Evolutionary conservation across 2,113 vertebrate genomes (phyloP).

Genomic region (Megalops atlanticus): DNA sequence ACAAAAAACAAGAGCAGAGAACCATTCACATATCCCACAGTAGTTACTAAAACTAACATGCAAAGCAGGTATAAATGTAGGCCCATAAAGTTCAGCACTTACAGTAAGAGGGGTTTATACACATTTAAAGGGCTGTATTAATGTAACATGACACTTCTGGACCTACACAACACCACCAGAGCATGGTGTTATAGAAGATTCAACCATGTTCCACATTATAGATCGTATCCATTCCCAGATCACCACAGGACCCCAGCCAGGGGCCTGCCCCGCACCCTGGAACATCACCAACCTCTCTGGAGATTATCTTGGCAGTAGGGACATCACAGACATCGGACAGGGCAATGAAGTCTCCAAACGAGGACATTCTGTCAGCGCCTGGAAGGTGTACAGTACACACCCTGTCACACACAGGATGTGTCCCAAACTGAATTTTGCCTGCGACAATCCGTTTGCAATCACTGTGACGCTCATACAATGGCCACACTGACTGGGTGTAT

Average conservation of each 20-base stretch:
- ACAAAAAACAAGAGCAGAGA: neutral
- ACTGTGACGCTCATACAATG: too few relatives aligned
- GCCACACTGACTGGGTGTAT: too few relatives aligned
- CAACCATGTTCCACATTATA: neutral
- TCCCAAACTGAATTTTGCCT: too few relatives aligned
- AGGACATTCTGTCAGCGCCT: constrained; percentile 98
- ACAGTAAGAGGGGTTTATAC: too few relatives aligned
- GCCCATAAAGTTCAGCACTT: too few relatives aligned
- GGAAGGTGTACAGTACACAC: constrained; percentile 14
- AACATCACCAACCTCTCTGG: constrained; percentile 86
- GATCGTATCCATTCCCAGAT: neutral
- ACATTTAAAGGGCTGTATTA: neutral
- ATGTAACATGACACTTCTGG: neutral
- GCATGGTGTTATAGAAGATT: neutral
- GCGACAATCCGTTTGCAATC: neutral
- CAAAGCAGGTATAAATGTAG: neutral
- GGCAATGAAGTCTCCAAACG: constrained; percentile 95
- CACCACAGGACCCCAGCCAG: too few relatives aligned
- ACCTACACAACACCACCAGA: neutral
- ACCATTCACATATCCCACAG: too few relatives aligned
- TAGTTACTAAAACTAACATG: neutral
- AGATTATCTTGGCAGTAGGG: constrained; percentile 94
- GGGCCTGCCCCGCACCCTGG: too few relatives aligned
- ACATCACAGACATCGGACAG: constrained; percentile 90
- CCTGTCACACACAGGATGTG: neutral